Conservation (phyloP, 1,140 invertebrate species). For the Pseudomyrmex sp. region DNA sequence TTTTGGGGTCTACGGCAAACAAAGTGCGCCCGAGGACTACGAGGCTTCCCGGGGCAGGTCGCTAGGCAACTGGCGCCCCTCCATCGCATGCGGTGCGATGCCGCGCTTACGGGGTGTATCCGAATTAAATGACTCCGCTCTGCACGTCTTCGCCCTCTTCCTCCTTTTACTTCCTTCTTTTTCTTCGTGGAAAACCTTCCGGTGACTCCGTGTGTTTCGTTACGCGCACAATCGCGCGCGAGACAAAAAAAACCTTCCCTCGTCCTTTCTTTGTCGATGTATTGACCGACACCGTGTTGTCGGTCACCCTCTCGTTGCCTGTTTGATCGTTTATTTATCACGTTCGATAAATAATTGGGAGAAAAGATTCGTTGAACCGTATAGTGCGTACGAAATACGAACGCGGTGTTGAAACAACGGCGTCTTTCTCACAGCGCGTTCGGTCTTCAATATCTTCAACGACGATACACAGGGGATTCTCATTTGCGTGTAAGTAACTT, state of each 20-base stretch:
- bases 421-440: not conserved
- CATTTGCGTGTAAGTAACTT: not conserved
- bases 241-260: not conserved
- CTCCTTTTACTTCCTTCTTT: slow-evolving; percentile 6
- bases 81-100: slow-evolving; percentile 42
- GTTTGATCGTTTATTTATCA: no score
- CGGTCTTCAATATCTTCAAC: not conserved
- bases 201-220: not conserved
- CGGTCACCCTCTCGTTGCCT: no score
- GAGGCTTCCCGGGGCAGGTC: slow-evolving; percentile 73
- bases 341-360: no score
- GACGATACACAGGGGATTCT: not conserved
- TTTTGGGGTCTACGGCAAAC: slow-evolving; percentile 65
- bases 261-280: no score
- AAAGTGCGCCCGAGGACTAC: slow-evolving; percentile 60
- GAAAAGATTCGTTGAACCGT: no score
- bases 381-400: no score
- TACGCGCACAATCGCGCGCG: slow-evolving; percentile 21
- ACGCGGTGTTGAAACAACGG: not conserved
- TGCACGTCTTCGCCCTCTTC: not conserved
- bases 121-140: slow-evolving; percentile 55
- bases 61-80: slow-evolving; percentile 82
- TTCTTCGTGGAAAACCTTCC: not conserved
- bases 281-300: no score
- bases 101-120: slow-evolving; percentile 63